These are phyloP conservation scores for Leptoteleia sp. DNA, from an alignment of 1,140 invertebrate genomes.

Conservation along the genomic window DNA sequence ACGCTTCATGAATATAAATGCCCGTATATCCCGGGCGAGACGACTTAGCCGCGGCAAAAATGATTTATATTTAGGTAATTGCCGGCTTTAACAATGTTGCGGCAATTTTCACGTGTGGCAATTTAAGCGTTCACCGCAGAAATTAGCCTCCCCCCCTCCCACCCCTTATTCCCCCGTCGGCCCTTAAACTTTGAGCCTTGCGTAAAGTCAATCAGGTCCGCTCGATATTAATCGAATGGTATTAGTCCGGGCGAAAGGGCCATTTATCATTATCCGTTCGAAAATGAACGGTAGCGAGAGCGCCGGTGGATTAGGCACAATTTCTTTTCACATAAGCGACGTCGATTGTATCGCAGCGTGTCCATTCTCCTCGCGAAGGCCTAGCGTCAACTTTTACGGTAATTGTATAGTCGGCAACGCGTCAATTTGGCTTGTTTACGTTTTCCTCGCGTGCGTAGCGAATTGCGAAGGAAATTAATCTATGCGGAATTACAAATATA, in stretches of 20 bases:
- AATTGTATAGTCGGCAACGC: conserved; percentile 18
- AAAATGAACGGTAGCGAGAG: not conserved
- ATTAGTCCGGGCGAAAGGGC: conserved; percentile 4
- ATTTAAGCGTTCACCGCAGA: conserved; percentile 3
- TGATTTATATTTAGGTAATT: conserved; percentile 38
- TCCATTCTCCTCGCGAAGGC: no score
- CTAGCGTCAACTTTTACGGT: no score
- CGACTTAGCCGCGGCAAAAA: conserved; percentile 5
- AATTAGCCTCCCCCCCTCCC: no score
- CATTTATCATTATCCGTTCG: conserved; percentile 21
- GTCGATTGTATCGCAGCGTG: no score
- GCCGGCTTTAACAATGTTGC: no score
- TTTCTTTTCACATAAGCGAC: no score
- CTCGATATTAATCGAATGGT: conserved; percentile 11
- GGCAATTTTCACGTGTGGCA: no score
- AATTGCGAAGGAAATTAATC: conserved; percentile 45
- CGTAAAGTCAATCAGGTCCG: conserved; percentile 28
- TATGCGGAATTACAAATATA: conserved; percentile 53
- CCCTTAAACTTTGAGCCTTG: no score
- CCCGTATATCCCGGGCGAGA: not conserved
- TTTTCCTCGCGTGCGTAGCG: no score
- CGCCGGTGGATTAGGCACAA: no score
- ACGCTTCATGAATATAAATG: conserved; percentile 15
- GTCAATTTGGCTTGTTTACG: conserved; percentile 10
- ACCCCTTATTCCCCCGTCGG: no score